phyloP scores from a whole-genome alignment of 2,888 invertebrate species.

The Catotricha subobsoleta region DNA sequence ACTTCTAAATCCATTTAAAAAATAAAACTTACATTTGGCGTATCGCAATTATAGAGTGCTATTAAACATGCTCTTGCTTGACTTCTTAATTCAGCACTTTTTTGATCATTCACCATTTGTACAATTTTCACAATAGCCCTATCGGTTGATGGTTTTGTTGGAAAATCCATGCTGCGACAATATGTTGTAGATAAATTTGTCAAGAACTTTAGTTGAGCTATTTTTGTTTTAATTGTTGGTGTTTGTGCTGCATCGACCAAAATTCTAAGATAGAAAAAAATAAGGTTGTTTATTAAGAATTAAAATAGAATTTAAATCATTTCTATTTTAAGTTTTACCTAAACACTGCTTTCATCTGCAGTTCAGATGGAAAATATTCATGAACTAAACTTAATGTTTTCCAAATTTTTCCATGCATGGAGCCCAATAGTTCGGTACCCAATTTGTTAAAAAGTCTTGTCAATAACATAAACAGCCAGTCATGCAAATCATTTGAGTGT shows the following conservation, averaged over 20 bases:
- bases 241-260: constrained; percentile 84
- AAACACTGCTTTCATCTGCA: constrained; percentile 45
- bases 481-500: constrained; percentile 73
- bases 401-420: constrained; percentile 79
- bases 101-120: constrained; percentile 47
- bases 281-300: constrained; percentile 8
- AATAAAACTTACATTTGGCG: constrained; percentile 40
- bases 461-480: constrained; percentile 85
- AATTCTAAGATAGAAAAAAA: constrained; percentile 36
- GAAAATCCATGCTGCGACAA: constrained; percentile 32
- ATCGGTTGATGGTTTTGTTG: constrained; percentile 32
- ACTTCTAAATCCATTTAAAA: too few species aligned
- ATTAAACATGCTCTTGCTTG: constrained; percentile 54
- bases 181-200: constrained; percentile 47
- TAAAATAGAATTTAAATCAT: constrained; percentile 1
- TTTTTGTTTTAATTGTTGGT: constrained; percentile 66
- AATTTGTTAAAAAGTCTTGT: constrained; percentile 74
- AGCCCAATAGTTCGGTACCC: constrained; percentile 79
- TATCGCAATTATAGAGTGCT: constrained; percentile 78
- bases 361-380: constrained; percentile 46
- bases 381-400: constrained; percentile 63
- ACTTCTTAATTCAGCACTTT: constrained; percentile 48
- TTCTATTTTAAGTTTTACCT: constrained; percentile 3
- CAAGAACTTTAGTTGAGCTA: constrained; percentile 56
- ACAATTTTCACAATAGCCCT: constrained; percentile 57